Percentiles rank a stretch among this genome's conserved stretches.
These are phyloP conservation scores for Scaptomyza flava DNA, from an alignment of 2,888 invertebrate species.

Conservation along the genomic window DNA sequence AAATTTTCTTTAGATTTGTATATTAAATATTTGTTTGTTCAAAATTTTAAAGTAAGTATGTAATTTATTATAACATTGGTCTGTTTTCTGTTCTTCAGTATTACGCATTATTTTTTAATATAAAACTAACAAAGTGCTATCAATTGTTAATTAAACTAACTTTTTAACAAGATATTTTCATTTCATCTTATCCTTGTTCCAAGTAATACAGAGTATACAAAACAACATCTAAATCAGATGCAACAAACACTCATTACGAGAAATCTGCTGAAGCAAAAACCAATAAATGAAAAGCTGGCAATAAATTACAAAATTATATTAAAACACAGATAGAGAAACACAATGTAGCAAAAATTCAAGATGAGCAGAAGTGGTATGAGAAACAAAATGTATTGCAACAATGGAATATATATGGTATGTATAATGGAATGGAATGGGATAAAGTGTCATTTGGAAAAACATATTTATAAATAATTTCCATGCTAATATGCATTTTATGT, in stretches of 20 bases:
- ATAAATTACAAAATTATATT: constrained; percentile 66
- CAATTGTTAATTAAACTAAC: no score
- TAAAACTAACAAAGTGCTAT: no score
- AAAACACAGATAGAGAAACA: constrained; percentile 25
- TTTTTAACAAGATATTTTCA: no score
- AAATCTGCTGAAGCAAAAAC: constrained; percentile 57
- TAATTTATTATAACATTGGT: no score
- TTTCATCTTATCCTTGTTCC: no score
- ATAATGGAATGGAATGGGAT: not conserved
- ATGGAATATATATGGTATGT: not conserved
- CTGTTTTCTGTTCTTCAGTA: no score
- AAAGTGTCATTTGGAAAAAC: constrained; percentile 62
- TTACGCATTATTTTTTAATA: no score
- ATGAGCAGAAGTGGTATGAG: constrained; percentile 1
- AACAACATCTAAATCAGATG: constrained; percentile 62
- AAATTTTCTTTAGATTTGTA: no score
- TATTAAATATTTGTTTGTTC: no score
- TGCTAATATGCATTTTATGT: constrained; percentile 79
- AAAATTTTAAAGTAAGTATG: no score
- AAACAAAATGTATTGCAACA: constrained; percentile 3
- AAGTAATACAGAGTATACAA: not conserved
- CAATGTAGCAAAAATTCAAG: constrained; percentile 41
- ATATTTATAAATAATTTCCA: constrained; percentile 78
- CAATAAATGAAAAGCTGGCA: constrained; percentile 53
- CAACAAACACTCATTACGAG: constrained; percentile 57